These are phyloP conservation scores for Drosophila sulfurigaster DNA, from an alignment of 1,140 invertebrate species.

Conservation along the genomic window DNA sequence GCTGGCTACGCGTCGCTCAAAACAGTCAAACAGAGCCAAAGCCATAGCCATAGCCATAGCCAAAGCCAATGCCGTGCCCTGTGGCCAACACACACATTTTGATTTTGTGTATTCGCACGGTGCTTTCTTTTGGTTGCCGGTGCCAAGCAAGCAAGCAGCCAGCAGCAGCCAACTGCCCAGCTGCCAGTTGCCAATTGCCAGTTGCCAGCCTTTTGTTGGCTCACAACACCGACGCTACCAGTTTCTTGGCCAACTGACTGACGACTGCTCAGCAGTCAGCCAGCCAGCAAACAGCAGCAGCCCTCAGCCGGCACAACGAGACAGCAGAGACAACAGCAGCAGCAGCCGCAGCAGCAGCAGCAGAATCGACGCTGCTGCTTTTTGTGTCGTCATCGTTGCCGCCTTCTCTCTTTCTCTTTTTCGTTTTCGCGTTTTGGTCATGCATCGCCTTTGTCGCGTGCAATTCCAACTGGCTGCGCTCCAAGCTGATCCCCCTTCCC, in stretches of 20 bases:
- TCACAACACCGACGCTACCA: conserved; percentile 83
- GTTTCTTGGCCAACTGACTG: conserved; percentile 85
- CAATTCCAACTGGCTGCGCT: conserved; percentile 74
- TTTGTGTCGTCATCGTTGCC: conserved; percentile 76
- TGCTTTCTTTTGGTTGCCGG: conserved; percentile 44
- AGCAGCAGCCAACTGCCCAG: conserved; percentile 13
- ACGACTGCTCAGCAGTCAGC: conserved; percentile 82
- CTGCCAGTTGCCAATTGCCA: conserved; percentile 63
- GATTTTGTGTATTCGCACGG: conserved; percentile 20
- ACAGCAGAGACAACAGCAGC: conserved; percentile 18
- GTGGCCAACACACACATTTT: conserved; percentile 59
- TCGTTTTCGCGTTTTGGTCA: background rate
- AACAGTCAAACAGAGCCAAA: conserved; percentile 49
- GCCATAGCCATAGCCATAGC: background rate
- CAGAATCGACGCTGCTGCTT: conserved; percentile 52
- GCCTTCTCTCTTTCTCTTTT: conserved; percentile 9
- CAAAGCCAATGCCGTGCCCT: conserved; percentile 50
- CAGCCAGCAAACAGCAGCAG: conserved; percentile 72
- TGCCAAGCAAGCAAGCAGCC: conserved; percentile 23
- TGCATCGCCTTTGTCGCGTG: conserved; percentile 48
- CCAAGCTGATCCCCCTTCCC: conserved; percentile 59
- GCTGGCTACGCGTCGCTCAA: conserved; percentile 81
- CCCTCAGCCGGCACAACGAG: conserved; percentile 60
- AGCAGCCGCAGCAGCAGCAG: conserved; percentile 38
- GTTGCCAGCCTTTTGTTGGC: conserved; percentile 81